Percentiles rank a stretch among this genome's conserved stretches.
These are phyloP conservation scores for Ophioderma brevispina DNA, from an alignment of 35 echinoderm and acorn worm genomes.

Conservation along the genomic window DNA sequence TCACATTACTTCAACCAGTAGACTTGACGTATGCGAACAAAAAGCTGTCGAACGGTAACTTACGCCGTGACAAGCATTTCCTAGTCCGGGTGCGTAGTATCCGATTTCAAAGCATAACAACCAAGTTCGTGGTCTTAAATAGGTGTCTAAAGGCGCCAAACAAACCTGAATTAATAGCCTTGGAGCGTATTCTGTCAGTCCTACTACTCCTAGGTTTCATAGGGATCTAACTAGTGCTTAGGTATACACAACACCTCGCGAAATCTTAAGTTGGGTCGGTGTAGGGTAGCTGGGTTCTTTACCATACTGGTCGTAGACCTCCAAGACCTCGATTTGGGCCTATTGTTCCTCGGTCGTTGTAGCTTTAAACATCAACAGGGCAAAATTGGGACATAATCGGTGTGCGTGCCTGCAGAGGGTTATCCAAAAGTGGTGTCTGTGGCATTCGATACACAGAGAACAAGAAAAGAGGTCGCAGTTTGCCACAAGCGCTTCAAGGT, in stretches of 20 bases:
- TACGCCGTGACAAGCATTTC: not conserved
- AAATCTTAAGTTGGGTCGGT: no score
- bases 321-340: not conserved
- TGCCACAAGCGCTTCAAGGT: slow-evolving; percentile 18
- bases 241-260: no score
- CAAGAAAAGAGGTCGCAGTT: slow-evolving; percentile 40
- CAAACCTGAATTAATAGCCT: not conserved
- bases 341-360: slow-evolving; percentile 35
- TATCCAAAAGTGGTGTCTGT: not conserved
- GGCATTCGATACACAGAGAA: slow-evolving; percentile 37
- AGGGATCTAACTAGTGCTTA: no score
- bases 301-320: slow-evolving; percentile 43
- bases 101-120: slow-evolving; percentile 13
- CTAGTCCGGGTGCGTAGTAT: not conserved
- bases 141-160: slow-evolving; percentile 1
- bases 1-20: not conserved
- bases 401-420: not conserved
- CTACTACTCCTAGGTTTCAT: not conserved
- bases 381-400: slow-evolving; percentile 7
- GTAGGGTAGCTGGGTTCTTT: slow-evolving; percentile 18
- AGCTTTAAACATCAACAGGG: not conserved
- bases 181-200: not conserved
- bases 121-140: not conserved
- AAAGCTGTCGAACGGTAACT: not conserved
- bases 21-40: not conserved